These are phyloP conservation scores for Dusona sp. DNA, from an alignment of 2,888 invertebrate genomes.

Conservation along the genomic window DNA sequence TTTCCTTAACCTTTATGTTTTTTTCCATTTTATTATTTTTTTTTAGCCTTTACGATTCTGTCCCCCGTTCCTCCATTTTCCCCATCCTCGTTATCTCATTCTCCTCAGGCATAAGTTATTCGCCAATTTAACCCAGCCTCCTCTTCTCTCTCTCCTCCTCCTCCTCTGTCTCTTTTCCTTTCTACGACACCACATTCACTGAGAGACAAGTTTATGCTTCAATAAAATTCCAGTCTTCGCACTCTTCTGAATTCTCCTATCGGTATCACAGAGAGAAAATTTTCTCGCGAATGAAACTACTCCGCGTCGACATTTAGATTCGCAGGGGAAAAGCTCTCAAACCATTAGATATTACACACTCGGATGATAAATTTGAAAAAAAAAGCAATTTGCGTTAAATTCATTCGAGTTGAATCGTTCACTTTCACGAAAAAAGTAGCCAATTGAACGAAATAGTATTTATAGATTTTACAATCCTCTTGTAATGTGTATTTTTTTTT, in stretches of 20 bases:
- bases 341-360: conserved; percentile 13
- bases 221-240: conserved; percentile 66
- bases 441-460: background rate
- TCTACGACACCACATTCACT: conserved; percentile 45
- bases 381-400: background rate
- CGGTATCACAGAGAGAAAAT: conserved; percentile 38
- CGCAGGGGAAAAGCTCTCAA: conserved; percentile 1
- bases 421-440: background rate
- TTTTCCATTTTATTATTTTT: conserved; percentile 36
- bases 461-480: background rate
- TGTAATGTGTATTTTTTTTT: background rate
- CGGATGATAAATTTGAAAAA: conserved; percentile 10
- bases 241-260: conserved; percentile 33
- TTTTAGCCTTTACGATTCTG: conserved; percentile 34
- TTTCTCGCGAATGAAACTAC: conserved; percentile 6
- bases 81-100: conserved; percentile 67
- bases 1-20: conserved; percentile 33
- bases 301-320: conserved; percentile 18
- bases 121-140: conserved; percentile 68
- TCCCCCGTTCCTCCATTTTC: conserved; percentile 20
- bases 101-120: conserved; percentile 71
- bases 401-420: background rate
- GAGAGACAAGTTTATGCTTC: conserved; percentile 67
- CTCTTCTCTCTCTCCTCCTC: background rate
- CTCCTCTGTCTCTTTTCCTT: background rate